A percentile compares a stretch with the other conserved stretches of the same genome.
These are phyloP conservation scores for Selene dorsalis DNA, from an alignment of 2,797 vertebrate genomes.

Conservation along the genomic window DNA sequence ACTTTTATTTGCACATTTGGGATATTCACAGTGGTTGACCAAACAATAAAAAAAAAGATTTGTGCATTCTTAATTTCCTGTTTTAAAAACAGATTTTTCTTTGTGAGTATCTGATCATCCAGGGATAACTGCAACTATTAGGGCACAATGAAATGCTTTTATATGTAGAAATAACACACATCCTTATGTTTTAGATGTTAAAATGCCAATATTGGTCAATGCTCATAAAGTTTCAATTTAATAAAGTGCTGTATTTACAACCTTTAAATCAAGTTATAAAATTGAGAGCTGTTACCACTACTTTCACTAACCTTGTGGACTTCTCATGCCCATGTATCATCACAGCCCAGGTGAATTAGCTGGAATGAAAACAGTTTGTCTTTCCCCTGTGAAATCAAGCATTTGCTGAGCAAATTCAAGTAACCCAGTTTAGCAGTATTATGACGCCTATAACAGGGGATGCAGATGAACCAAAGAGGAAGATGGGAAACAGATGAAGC, in stretches of 20 bases:
- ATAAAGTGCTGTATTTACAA: slow-evolving; percentile 31
- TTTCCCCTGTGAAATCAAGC: slow-evolving; percentile 43
- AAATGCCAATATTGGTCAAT: too few relatives aligned
- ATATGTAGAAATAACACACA: background rate
- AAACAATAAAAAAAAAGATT: background rate
- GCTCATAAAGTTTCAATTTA: background rate
- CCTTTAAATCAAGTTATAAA: slow-evolving; percentile 51
- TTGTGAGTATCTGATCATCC: background rate
- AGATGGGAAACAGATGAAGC: slow-evolving; percentile 14
- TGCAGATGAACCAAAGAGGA: background rate
- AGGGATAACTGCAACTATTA: slow-evolving; percentile 1
- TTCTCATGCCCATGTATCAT: slow-evolving; percentile 28
- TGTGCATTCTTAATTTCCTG: too few relatives aligned
- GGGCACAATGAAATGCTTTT: slow-evolving; percentile 20
- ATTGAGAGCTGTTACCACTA: background rate
- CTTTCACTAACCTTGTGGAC: slow-evolving; percentile 29
- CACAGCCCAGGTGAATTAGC: slow-evolving; percentile 41
- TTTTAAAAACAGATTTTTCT: background rate
- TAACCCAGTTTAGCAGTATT: background rate
- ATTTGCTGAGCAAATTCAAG: slow-evolving; percentile 40
- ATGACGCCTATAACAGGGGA: slow-evolving; percentile 21
- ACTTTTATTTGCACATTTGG: background rate
- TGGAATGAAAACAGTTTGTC: slow-evolving; percentile 57
- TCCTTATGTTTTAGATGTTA: too few relatives aligned
- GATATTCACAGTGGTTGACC: background rate